Percentiles rank a stretch among this genome's conserved stretches.
Conservation (phyloP, 2,888 invertebrate species). For the Lapara coniferarum region DNA sequence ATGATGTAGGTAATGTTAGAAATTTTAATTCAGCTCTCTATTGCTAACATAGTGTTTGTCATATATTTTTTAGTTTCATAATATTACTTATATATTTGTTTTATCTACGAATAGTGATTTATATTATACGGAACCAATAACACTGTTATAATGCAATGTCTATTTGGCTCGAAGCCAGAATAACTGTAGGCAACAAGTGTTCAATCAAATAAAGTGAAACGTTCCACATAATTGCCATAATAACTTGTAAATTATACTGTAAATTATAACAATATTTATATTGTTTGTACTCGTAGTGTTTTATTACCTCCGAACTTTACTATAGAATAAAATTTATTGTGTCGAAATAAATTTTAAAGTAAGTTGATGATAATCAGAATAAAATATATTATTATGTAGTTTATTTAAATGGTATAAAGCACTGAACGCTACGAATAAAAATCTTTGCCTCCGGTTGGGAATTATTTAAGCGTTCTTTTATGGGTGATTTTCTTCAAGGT, state of each 20-base stretch:
- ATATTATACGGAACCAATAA: no score
- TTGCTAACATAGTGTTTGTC: background rate
- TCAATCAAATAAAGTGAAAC: conserved; percentile 39
- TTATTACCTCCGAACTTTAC: background rate
- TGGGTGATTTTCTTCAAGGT: background rate
- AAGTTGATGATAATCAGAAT: no score
- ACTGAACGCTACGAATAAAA: background rate
- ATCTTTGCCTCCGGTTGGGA: no score
- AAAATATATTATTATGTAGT: no score
- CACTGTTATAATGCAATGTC: background rate
- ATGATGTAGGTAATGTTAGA: background rate
- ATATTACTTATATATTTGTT: no score
- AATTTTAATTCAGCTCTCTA: background rate
- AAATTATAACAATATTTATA: background rate
- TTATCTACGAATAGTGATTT: no score
- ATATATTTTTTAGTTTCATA: background rate
- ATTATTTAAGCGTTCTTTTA: conserved; percentile 6
- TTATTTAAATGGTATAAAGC: no score
- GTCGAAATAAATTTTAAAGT: no score
- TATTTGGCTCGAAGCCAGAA: conserved; percentile 45
- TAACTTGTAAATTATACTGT: no score
- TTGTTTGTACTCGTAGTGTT: background rate
- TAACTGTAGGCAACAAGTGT: conserved; percentile 51
- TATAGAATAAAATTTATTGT: no score
- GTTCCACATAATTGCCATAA: no score